phyloP scores from a whole-genome alignment of 2,113 vertebrate species.

The Casuarius casuarius region DNA sequence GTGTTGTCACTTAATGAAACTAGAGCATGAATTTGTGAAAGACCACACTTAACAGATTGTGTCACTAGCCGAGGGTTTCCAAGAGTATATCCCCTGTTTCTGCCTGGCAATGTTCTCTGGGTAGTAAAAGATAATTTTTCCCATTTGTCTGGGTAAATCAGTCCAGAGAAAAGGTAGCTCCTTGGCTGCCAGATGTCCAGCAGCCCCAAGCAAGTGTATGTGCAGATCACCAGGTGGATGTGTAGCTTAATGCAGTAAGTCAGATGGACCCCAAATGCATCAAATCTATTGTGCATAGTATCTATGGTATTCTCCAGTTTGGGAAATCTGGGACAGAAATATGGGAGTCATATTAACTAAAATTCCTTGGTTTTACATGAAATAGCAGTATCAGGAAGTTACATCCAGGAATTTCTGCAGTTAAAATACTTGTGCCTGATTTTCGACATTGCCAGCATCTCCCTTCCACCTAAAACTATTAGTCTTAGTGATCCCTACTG shows the following conservation, averaged over 20 bases:
- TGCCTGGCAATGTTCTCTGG: slow-evolving; percentile 39
- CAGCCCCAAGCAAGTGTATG: background rate
- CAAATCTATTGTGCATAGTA: rapidly evolving
- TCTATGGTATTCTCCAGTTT: background rate
- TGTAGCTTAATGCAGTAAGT: background rate
- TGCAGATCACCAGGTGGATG: slow-evolving; percentile 26
- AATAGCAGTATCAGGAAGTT: background rate
- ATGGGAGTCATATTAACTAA: background rate
- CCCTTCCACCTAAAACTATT: background rate
- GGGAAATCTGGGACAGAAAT: background rate
- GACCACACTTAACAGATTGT: background rate
- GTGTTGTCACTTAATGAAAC: background rate
- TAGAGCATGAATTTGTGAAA: background rate
- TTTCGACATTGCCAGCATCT: background rate
- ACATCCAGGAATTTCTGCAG: background rate
- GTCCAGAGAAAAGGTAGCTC: slow-evolving; percentile 27
- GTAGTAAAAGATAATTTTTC: slow-evolving; percentile 57
- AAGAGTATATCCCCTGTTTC: slow-evolving; percentile 23
- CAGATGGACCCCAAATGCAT: background rate
- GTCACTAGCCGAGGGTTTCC: background rate
- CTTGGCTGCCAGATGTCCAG: slow-evolving; percentile 59
- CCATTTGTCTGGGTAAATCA: slow-evolving; percentile 36
- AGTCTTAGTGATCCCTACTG: background rate
- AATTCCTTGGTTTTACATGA: background rate
- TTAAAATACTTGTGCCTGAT: background rate